These are phyloP conservation scores for Ophonus ardosiacus DNA, from an alignment of 2,888 invertebrate species.

Conservation along the genomic window DNA sequence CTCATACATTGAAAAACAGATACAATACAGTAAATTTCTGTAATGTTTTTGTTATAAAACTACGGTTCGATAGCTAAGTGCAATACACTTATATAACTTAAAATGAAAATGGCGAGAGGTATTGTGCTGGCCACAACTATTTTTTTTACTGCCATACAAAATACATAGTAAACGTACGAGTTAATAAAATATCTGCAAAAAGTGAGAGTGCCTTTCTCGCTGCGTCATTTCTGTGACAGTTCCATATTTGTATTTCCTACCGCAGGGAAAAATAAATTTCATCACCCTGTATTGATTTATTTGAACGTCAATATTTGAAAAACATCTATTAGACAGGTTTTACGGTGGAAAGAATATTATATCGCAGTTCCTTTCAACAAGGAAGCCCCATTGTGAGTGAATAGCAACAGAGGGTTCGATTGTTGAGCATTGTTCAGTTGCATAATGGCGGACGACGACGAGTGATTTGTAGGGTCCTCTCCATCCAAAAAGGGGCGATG, in stretches of 20 bases:
- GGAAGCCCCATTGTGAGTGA: constrained; percentile 27
- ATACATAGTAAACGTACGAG: neutral
- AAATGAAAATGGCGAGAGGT: no score
- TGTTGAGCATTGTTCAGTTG: constrained; percentile 45
- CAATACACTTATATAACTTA: no score
- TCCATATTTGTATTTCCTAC: neutral
- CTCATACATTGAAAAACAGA: no score
- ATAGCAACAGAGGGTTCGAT: constrained; percentile 9
- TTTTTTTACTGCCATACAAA: no score
- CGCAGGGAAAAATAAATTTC: neutral
- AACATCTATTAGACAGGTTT: constrained; percentile 39
- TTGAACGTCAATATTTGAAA: constrained; percentile 31
- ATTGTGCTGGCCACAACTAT: no score
- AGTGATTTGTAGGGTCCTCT: constrained; percentile 39
- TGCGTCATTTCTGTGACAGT: neutral
- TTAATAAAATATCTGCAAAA: neutral
- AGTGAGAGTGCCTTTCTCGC: neutral
- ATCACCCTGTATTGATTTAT: constrained; percentile 16
- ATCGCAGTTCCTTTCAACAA: constrained; percentile 29
- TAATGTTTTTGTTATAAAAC: no score
- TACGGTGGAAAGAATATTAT: constrained; percentile 37
- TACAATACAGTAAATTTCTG: no score
- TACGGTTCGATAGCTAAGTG: no score
- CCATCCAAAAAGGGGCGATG: neutral
- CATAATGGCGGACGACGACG: constrained; percentile 37